Evolutionary conservation across 23 tunicate genomes (phyloP).

Genomic region (Clavelina lepadiformis): DNA sequence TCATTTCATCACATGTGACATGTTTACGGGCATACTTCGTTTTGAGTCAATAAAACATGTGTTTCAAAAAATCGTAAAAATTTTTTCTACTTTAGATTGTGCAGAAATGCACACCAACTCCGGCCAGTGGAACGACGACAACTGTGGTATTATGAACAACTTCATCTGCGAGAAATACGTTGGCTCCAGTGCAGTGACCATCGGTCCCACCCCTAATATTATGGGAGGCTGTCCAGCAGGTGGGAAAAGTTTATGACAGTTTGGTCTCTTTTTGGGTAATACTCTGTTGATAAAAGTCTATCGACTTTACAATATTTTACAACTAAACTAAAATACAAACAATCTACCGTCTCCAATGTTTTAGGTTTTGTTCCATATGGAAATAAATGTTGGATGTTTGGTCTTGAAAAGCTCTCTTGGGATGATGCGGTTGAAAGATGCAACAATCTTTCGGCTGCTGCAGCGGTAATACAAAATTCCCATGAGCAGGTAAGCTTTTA

Average conservation of each 20-base stretch:
- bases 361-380: conserved; percentile 43
- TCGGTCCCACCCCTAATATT: conserved; percentile 25
- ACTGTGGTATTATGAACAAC: conserved; percentile 40
- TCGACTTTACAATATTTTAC: neutral
- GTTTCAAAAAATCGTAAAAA: no score
- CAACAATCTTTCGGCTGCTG: conserved; percentile 21
- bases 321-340: neutral
- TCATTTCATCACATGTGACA: no score
- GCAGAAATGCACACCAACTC: conserved; percentile 38
- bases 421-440: conserved; percentile 29
- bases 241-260: neutral
- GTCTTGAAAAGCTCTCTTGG: conserved; percentile 36
- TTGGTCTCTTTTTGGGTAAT: neutral
- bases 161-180: conserved; percentile 62
- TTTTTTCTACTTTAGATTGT: conserved; percentile 64
- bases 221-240: conserved; percentile 67
- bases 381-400: conserved; percentile 61
- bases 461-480: conserved; percentile 38
- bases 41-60: no score
- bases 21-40: no score
- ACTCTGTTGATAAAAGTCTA: neutral
- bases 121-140: conserved; percentile 77
- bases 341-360: neutral
- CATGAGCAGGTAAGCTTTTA: conserved; percentile 59
- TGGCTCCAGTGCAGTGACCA: conserved; percentile 21